Evolutionary conservation across 2,888 invertebrate species (phyloP).

Genomic region (Nineta flava): DNA sequence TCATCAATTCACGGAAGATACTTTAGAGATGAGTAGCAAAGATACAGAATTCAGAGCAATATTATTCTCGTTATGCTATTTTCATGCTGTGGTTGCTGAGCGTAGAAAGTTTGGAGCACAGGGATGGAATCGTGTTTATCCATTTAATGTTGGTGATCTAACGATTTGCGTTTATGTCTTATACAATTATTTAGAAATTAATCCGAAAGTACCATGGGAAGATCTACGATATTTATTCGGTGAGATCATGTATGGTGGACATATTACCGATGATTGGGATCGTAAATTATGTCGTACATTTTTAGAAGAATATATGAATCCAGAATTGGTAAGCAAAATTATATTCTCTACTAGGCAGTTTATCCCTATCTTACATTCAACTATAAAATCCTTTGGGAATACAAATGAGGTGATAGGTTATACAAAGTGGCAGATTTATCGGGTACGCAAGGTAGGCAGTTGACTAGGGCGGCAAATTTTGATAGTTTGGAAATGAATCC

Average conservation of each 20-base stretch:
- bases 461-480: too few species aligned
- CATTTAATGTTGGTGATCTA: conserved; percentile 71
- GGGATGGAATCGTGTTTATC: conserved; percentile 42
- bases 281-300: conserved; percentile 72
- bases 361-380: too few species aligned
- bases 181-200: conserved; percentile 81
- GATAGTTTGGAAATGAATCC: too few species aligned
- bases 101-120: conserved; percentile 88
- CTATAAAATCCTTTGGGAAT: too few species aligned
- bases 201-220: conserved; percentile 81
- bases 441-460: too few species aligned
- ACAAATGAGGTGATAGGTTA: too few species aligned
- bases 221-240: conserved; percentile 88
- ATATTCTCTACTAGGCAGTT: too few species aligned
- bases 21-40: conserved; percentile 80
- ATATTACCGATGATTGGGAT: conserved; percentile 95
- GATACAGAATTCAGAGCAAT: conserved; percentile 87
- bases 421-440: too few species aligned
- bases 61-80: conserved; percentile 80
- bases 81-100: conserved; percentile 88
- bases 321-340: conserved; percentile 45
- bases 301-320: conserved; percentile 73
- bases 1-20: conserved; percentile 85
- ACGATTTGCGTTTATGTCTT: conserved; percentile 85
- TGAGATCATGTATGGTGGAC: conserved; percentile 96